A percentile compares a stretch with the other conserved stretches of the same genome.
Conservation (phyloP, 2,888 invertebrate genomes). For the Troides aeacus region DNA sequence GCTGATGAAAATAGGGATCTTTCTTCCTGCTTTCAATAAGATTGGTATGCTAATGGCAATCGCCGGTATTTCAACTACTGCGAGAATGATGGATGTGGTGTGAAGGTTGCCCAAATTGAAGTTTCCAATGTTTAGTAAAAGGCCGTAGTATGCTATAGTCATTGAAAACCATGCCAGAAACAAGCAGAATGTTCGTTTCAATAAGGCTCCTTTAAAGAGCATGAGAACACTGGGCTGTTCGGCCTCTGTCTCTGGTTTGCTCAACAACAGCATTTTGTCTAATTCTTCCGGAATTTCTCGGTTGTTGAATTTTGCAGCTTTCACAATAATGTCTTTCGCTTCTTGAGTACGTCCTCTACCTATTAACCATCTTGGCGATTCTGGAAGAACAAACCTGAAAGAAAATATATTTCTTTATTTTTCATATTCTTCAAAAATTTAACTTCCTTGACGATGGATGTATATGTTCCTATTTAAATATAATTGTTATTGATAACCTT, state of each 20-base stretch:
- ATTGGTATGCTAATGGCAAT: constrained; percentile 87
- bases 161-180: constrained; percentile 88
- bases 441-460: neutral
- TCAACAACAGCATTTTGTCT: constrained; percentile 83
- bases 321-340: constrained; percentile 82
- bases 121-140: constrained; percentile 85
- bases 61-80: constrained; percentile 88
- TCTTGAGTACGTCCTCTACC: constrained; percentile 86
- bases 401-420: neutral
- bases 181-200: constrained; percentile 85
- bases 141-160: constrained; percentile 88
- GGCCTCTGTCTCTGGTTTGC: constrained; percentile 61
- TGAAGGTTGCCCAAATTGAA: constrained; percentile 88
- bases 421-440: neutral
- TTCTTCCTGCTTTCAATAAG: constrained; percentile 86
- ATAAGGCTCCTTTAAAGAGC: constrained; percentile 83
- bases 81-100: constrained; percentile 85
- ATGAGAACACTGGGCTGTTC: constrained; percentile 81
- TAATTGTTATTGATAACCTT: neutral
- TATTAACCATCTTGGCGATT: constrained; percentile 89
- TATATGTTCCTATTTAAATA: neutral
- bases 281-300: constrained; percentile 83
- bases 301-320: constrained; percentile 84
- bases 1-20: constrained; percentile 85
- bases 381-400: constrained; percentile 87